phyloP scores from a whole-genome alignment of 2,797 vertebrate species.

The Myotis myotis region DNA sequence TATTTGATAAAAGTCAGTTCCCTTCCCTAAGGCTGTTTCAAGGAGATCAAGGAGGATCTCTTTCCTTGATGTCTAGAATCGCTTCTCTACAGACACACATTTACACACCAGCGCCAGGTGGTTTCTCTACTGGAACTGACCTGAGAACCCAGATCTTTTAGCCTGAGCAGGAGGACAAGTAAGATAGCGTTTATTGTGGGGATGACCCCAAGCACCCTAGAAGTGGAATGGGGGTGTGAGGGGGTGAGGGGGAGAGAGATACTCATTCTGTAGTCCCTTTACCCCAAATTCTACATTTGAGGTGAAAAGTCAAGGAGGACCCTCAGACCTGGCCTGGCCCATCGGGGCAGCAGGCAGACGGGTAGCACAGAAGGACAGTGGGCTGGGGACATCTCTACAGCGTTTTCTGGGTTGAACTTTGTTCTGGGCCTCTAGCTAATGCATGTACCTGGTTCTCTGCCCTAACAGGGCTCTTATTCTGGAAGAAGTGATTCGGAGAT shows the following conservation, averaged over 20 bases:
- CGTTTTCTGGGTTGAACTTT: neutral
- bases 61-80: neutral
- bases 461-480: neutral
- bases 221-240: neutral
- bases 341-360: neutral
- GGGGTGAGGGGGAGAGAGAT: rapidly evolving
- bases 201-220: neutral
- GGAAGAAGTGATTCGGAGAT: neutral
- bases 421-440: neutral
- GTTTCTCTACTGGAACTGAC: neutral
- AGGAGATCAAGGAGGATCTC: neutral
- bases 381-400: neutral
- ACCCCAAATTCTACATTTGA: neutral
- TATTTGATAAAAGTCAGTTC: neutral
- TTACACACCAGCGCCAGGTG: neutral
- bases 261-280: neutral
- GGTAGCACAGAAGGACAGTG: neutral
- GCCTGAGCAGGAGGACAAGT: neutral
- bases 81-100: neutral
- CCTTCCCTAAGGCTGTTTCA: neutral
- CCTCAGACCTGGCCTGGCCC: neutral
- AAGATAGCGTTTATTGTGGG: neutral
- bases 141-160: neutral
- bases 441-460: neutral
- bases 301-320: neutral